These are phyloP conservation scores for Australoheros scitulus DNA, from an alignment of 2,113 vertebrate genomes.

Conservation along the genomic window DNA sequence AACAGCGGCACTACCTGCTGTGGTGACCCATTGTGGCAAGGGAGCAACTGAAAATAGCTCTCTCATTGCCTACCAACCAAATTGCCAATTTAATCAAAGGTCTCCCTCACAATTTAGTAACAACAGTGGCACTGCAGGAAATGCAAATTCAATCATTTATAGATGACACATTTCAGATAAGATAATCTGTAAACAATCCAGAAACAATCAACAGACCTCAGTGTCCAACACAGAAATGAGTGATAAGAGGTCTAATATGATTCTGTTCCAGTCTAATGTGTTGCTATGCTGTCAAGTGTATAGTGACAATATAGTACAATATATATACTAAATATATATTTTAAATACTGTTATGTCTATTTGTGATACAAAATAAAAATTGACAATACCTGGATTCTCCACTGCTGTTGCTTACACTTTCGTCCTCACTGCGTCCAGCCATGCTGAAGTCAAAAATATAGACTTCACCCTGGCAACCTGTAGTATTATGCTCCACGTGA, in stretches of 20 bases:
- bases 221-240: no score
- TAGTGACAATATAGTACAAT: neutral
- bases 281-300: neutral
- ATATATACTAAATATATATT: no score
- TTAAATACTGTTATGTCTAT: neutral
- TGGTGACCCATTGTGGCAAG: neutral
- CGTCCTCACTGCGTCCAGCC: slow-evolving; percentile 97
- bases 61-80: no score
- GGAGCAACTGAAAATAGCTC: neutral
- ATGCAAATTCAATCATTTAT: no score
- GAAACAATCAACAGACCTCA: no score
- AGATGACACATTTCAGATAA: no score
- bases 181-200: no score
- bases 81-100: no score
- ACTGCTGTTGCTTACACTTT: slow-evolving; percentile 94
- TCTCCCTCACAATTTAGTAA: no score
- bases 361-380: neutral
- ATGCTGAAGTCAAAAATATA: slow-evolving; percentile 78
- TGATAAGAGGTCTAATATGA: no score
- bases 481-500: slow-evolving; percentile 21
- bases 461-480: slow-evolving; percentile 38
- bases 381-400: slow-evolving; percentile 92
- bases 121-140: no score
- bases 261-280: neutral
- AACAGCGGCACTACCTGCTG: neutral